A percentile compares a stretch with the other conserved stretches of the same genome.
Evolutionary conservation across 1,140 invertebrate genomes (phyloP).

Genomic region (Sycophaga agraensis): DNA sequence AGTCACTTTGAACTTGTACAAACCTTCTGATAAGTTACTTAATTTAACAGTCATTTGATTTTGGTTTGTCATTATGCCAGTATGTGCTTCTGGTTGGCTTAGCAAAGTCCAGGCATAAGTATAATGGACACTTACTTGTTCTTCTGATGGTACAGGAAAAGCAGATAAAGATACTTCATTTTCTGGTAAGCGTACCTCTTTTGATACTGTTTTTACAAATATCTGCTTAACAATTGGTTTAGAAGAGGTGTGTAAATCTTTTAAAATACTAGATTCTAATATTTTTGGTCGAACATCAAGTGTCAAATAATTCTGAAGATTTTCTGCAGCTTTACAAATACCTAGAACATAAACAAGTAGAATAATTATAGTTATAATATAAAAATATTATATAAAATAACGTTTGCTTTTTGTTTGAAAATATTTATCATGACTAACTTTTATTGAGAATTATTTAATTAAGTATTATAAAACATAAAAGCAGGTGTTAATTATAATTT

Average conservation of each 20-base stretch:
- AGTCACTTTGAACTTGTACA: constrained; percentile 85
- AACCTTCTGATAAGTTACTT: constrained; percentile 77
- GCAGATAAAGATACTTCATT: constrained; percentile 71
- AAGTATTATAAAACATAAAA: too few species aligned
- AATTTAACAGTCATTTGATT: constrained; percentile 78
- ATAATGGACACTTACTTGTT: constrained; percentile 73
- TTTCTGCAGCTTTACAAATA: constrained; percentile 34
- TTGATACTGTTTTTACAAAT: constrained; percentile 75
- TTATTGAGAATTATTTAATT: too few species aligned
- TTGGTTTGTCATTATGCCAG: constrained; percentile 81
- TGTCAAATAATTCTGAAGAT: constrained; percentile 35
- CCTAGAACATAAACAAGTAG: constrained; percentile 36
- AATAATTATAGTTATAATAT: background rate
- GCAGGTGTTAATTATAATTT: too few species aligned
- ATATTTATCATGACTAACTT: too few species aligned
- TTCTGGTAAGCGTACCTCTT: constrained; percentile 61
- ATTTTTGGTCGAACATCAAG: constrained; percentile 37
- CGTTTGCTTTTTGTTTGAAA: too few species aligned
- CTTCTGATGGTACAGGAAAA: constrained; percentile 72
- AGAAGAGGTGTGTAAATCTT: constrained; percentile 44
- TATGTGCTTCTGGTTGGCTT: constrained; percentile 75
- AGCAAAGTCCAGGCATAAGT: constrained; percentile 87
- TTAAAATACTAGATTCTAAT: constrained; percentile 38
- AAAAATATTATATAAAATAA: background rate
- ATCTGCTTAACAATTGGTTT: constrained; percentile 65